Base-by-base conservation (phyloP, 2,888 invertebrate species). In the Mechanitis messenoides region DNA sequence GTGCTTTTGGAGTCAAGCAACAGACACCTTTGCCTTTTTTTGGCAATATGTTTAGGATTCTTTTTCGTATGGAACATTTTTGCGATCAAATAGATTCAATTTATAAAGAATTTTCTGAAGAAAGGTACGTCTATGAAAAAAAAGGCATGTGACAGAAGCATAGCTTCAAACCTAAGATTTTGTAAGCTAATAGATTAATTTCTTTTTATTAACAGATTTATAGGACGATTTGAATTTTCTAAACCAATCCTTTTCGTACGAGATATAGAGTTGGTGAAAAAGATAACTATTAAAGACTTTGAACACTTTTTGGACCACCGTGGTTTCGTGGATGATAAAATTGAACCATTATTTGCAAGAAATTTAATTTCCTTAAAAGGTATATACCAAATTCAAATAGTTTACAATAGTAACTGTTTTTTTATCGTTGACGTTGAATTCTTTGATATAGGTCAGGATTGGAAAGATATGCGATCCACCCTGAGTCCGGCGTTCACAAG, bases 271-370 rank as follows among this genome's bases (percentile, higher is more conserved):
- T 60, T 92, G n/a, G 62, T 91, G 0, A 91, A 91, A 69, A 81
- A 80, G 60, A 80, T 92, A 5, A 75, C 85, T 0, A 77, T 92
- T 3, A 92, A 91, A 65, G 91, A 92, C 69, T 92, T 91, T 60
- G 91, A 92, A 61, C 74, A 90, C 66, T 92, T 92, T 68, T 63
- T 82, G 0, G 90, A 92, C 72, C 91, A 91, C 71, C 80, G 82
- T 1, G 65, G 71, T 1, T 42, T 84, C 1, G 71, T 87, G 3
- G 74, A 78, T 4, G 82, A 83, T 20, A 73, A 75, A 0, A 65
- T 71, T 2, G 91, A 91, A 56, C 83, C 87, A 0, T 68, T 92
- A 0, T 91, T 92, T 70, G 85, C 83, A 0, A 89, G 87, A 60
- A 88, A 83, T 33, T 69, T 92, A 2, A 78, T 91, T 45, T 74